phyloP scores from a whole-genome alignment of 2,113 vertebrate genomes.

The Mobula birostris region DNA sequence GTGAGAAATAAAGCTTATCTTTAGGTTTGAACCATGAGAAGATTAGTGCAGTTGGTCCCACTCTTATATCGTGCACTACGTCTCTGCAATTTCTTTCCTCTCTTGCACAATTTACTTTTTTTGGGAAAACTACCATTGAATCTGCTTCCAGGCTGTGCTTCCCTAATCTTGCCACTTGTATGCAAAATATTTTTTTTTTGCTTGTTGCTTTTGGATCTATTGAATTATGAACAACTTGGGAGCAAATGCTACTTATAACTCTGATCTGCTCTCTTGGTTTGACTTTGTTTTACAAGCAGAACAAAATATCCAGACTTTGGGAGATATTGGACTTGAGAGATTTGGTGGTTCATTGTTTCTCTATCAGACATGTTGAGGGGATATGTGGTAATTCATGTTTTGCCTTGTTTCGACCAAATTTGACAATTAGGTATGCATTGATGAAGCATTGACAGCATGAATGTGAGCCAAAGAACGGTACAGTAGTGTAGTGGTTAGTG shows the following conservation, averaged over 20 bases:
- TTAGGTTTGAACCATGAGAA: background rate
- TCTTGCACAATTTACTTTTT: background rate
- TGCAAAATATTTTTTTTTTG: background rate
- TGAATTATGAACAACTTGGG: background rate
- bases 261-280: background rate
- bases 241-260: too few relatives aligned
- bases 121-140: background rate
- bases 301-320: background rate
- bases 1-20: background rate
- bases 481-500: too few relatives aligned
- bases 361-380: too few relatives aligned
- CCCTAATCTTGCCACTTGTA: background rate
- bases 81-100: background rate
- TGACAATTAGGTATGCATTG: too few relatives aligned
- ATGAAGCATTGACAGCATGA: too few relatives aligned
- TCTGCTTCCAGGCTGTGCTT: background rate
- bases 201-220: background rate
- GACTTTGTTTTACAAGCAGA: too few relatives aligned
- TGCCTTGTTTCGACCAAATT: too few relatives aligned
- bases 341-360: too few relatives aligned
- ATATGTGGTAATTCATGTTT: too few relatives aligned
- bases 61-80: too few relatives aligned
- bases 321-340: background rate
- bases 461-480: too few relatives aligned
- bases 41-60: background rate